Conservation (phyloP, 2,888 invertebrate genomes). For the Tridacna gigas region DNA sequence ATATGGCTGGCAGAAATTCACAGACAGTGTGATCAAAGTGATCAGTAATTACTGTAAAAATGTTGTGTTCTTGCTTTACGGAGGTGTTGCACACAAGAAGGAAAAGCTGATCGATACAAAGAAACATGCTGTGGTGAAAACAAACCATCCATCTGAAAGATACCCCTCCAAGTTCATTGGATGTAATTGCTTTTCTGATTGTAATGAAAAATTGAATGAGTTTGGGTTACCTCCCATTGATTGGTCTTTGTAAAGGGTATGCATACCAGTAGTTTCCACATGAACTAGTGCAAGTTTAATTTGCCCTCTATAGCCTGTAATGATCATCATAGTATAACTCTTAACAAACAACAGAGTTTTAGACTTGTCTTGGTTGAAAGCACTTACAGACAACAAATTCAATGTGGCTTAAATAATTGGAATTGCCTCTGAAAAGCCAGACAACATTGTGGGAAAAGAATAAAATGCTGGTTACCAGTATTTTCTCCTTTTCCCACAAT, state of each 20-base stretch:
- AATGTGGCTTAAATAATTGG: too few species aligned
- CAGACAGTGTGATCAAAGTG: conserved; percentile 77
- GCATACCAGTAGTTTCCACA: not conserved
- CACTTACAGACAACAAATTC: too few species aligned
- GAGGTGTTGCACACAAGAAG: conserved; percentile 82
- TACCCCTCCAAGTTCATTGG: conserved; percentile 76
- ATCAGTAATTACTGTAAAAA: conserved; percentile 69
- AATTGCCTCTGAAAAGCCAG: too few species aligned
- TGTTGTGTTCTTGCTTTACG: conserved; percentile 82
- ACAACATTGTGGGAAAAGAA: too few species aligned
- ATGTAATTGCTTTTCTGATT: conserved; percentile 80
- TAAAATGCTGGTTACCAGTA: too few species aligned
- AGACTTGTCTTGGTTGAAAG: too few species aligned
- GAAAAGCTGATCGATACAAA: conserved; percentile 74
- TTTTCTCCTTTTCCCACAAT: too few species aligned
- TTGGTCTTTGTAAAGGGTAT: conserved; percentile 72
- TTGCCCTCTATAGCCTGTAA: too few species aligned
- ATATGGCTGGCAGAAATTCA: conserved; percentile 82
- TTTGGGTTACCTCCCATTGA: conserved; percentile 71
- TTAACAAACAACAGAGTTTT: too few species aligned
- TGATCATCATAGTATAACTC: too few species aligned
- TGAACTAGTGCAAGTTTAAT: too few species aligned
- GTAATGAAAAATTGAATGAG: conserved; percentile 72
- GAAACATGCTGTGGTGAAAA: conserved; percentile 78
- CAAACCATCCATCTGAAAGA: conserved; percentile 83